Evolutionary conservation across 2,888 invertebrate species (phyloP).

Genomic region (Brachycybe producta): DNA sequence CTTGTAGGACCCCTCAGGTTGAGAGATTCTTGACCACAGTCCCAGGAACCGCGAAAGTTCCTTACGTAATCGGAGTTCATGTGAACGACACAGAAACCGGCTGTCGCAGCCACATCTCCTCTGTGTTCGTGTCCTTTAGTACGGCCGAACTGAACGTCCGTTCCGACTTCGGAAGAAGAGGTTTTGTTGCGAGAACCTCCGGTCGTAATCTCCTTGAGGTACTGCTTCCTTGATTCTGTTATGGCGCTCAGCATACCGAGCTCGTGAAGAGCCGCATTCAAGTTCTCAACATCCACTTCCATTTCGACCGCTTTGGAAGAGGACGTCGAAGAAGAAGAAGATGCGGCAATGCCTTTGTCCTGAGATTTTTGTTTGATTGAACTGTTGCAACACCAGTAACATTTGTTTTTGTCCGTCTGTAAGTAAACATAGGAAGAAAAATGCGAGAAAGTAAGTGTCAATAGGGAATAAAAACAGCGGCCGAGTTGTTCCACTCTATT

Average conservation of each 20-base stretch:
- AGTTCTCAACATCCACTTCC: slow-evolving; percentile 2
- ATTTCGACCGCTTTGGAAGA: neutral
- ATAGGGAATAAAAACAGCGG: too few species aligned
- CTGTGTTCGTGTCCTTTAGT: too few species aligned
- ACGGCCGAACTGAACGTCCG: too few species aligned
- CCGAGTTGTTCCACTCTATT: too few species aligned
- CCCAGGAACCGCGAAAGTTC: slow-evolving; percentile 8
- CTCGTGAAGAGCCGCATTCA: slow-evolving; percentile 15
- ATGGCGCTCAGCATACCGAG: slow-evolving; percentile 16
- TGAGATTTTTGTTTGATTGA: too few species aligned
- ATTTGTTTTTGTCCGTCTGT: too few species aligned
- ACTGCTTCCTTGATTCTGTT: slow-evolving; percentile 13
- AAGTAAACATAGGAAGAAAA: too few species aligned
- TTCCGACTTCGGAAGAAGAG: neutral
- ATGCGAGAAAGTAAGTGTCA: too few species aligned
- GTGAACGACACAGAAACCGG: slow-evolving; percentile 11
- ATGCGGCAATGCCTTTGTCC: too few species aligned
- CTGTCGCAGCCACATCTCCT: too few species aligned
- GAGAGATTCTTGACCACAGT: neutral
- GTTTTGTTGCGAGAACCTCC: neutral
- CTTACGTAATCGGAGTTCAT: slow-evolving; percentile 14
- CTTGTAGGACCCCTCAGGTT: neutral
- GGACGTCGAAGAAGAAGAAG: neutral
- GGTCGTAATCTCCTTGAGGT: slow-evolving; percentile 7
- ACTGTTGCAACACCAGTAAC: too few species aligned